Evolutionary conservation across 1,140 invertebrate species (phyloP), one percentile per base, ranked within the genome.

Genomic region (Psix sp.): DNA sequence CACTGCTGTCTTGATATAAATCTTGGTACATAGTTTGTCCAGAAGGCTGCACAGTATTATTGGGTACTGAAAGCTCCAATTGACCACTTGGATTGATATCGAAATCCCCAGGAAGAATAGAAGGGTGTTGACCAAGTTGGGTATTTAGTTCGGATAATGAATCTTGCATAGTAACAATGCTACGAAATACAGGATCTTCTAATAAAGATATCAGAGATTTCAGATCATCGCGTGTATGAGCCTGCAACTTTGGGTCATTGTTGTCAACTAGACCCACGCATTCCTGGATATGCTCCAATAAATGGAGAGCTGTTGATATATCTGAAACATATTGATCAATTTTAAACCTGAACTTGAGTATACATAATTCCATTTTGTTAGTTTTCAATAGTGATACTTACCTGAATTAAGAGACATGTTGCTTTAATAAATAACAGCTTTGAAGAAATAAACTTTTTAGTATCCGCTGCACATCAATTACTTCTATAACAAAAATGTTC

Each of bases 121-220:
- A 97, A 7, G 96, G 96, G 88, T 97, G 95, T 77, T 95, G 93
- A 31, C 90, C 90, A 31, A 96, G 88, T 84, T 96, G 94, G 26
- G 89, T 91, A 45, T 94, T 94, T 45, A 96, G 84, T 85, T 95
- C 93, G 24, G 89, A 90, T 26, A 96, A 85, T 0, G 94, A 95
- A 84, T 96, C 95, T 88, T 96, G 95, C 70, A 98, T 91, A 36
- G 94, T 95, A n/a, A 96, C 92, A 77, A 98, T 95, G 79, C 94
- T 95, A 52, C 93, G 91, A 79, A 99, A 94, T 26, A 98, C 93
- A 5, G 97, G 97, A 89, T 96, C 96, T 76, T 97, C 94, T 57
- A 99, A 84, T 33, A 98, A 90, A 52, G 92, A 93, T 73, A 98
- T 93, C 0, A 98, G 88, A 26, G 94, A 92, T 78, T 94, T 93